A percentile compares a stretch with the other conserved stretches of the same genome.
phyloP scores from a whole-genome alignment of 2,888 invertebrate species.

The Microctonus hyperodae region DNA sequence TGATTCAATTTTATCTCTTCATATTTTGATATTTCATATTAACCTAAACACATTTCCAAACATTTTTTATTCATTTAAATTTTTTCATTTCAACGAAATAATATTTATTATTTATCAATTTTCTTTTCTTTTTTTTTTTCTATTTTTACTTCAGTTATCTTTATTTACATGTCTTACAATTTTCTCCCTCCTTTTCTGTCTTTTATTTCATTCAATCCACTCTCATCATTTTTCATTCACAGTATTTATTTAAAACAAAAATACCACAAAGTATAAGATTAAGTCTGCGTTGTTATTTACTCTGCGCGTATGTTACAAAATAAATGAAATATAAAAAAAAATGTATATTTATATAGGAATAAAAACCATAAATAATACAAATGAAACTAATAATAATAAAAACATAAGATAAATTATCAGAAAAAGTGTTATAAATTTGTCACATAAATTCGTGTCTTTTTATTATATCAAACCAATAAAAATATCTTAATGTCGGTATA shows the following conservation, averaged over 20 bases:
- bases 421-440: background rate
- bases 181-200: background rate
- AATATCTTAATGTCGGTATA: background rate
- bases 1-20: conserved; percentile 3
- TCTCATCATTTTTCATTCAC: conserved; percentile 44
- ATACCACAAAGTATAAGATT: conserved; percentile 30
- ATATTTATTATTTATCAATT: background rate
- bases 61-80: background rate
- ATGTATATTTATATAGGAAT: conserved; percentile 38
- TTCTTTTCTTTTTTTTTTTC: background rate
- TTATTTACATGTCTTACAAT: too few species aligned
- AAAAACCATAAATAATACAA: conserved; percentile 14
- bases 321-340: conserved; percentile 24
- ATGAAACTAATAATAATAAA: conserved; percentile 24
- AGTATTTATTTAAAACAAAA: conserved; percentile 39
- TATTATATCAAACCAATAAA: background rate
- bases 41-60: background rate
- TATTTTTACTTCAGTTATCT: conserved; percentile 11
- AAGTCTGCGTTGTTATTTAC: conserved; percentile 20
- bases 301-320: conserved; percentile 4
- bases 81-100: too few species aligned
- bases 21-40: background rate
- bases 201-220: conserved; percentile 32
- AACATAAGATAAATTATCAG: background rate
- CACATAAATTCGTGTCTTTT: background rate